Evolutionary conservation across 2,888 invertebrate species (phyloP), one percentile per base, ranked within the genome.

Genomic region (Taphrorychus bicolor): DNA sequence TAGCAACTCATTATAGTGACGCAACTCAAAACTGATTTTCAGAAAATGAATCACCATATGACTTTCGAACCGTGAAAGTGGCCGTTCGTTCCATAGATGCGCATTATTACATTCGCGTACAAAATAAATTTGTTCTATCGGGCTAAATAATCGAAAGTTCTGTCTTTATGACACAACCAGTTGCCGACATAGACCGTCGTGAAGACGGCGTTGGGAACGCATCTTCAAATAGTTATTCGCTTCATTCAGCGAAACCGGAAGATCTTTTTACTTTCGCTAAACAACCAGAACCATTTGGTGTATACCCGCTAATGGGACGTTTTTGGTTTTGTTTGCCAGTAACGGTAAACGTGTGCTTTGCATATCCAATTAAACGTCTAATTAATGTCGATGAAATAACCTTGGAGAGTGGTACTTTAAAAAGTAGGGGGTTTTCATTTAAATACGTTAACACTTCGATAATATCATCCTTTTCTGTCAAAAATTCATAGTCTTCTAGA

Each of bases 171-270:
- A 63, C 59, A 59, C 68, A 63, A 68, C 56, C 59, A 17, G 59
- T 63, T 48, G 59, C 63, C 56, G 63, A 59, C 59, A 45, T 17
- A 48, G 22, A 57, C 40, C 22, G n/a, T n/a, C n/a, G 14, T 7
- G 51, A 17, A 7, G 57, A 56, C 49, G 56, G 53, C 51, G 54
- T 63, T 68, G 68, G 56, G 68, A 68, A 68, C 68, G 63, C 68
- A 68, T 68, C 68, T 68, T 68, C 68, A 61, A 66, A 66, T 61
- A 66, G 66, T 57, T 61, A 61, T 65, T 64, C 64, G 51, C 51
- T 58, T 48, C 54, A 48, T 48, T 58, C 52, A 23, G 23, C 19
- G 19, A 61, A 59, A 61, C 66, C 66, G 66, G 66, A 66, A 66
- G 61, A 61, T 59, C 22, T 58, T 59, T 59, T 59, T 65, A 65